These are phyloP conservation scores for Drosophila nigricruria DNA, from an alignment of 2,888 invertebrate genomes.

Conservation along the genomic window DNA sequence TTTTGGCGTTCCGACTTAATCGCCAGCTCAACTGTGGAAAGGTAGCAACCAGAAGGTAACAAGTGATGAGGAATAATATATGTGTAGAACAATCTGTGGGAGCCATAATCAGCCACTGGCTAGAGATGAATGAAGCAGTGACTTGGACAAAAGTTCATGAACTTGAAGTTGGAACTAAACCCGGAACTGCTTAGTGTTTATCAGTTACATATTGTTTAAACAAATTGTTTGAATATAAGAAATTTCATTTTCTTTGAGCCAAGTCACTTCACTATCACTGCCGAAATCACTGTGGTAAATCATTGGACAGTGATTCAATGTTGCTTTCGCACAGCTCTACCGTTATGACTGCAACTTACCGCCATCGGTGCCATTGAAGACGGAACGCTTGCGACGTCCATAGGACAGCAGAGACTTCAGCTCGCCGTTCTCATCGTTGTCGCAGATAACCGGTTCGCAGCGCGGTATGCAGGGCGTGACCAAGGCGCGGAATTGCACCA, in stretches of 20 bases:
- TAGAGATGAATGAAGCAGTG: conserved; percentile 53
- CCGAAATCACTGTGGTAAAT: conserved; percentile 27
- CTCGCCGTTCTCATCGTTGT: conserved; percentile 93
- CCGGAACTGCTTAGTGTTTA: conserved; percentile 14
- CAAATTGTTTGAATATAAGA: conserved; percentile 4
- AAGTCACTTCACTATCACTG: conserved; percentile 30
- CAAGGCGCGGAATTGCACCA: conserved; percentile 96
- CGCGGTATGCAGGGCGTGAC: conserved; percentile 97
- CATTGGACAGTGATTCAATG: conserved; percentile 32
- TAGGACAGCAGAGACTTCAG: conserved; percentile 93
- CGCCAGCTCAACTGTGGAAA: conserved; percentile 67
- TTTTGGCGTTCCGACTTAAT: conserved; percentile 80
- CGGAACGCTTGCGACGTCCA: conserved; percentile 91
- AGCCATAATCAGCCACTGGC: conserved; percentile 35
- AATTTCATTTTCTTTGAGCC: conserved; percentile 16
- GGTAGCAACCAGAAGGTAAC: conserved; percentile 60
- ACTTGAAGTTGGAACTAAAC: conserved; percentile 7
- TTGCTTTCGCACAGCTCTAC: conserved; percentile 32
- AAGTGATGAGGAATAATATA: conserved; percentile 44
- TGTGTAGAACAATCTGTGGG: conserved; percentile 14
- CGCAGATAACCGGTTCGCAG: conserved; percentile 96
- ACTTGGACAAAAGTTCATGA: conserved; percentile 18
- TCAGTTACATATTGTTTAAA: conserved; percentile 15
- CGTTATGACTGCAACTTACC: conserved; percentile 76
- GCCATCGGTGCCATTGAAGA: conserved; percentile 85